Base-by-base conservation (phyloP, 2,888 invertebrate genomes). In the Amblyteles armatorius region DNA sequence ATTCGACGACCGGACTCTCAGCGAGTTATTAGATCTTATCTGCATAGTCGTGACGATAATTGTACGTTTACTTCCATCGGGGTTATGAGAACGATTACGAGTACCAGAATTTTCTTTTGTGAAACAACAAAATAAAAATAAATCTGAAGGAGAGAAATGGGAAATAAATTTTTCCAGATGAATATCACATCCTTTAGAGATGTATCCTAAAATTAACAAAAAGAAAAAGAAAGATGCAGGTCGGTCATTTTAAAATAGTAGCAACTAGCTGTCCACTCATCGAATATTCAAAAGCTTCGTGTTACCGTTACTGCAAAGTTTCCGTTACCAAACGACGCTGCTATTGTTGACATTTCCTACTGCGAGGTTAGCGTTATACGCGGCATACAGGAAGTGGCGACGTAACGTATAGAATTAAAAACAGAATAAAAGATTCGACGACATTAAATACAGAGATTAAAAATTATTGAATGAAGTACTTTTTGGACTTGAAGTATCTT, bases 401-500 rank as follows among this genome's bases (percentile, higher is more conserved):
- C 60, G 60, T 60, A 29, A 60, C 26, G 5, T 29, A 13, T 60
- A 5, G 13, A 13, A 55, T 60, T 60, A 9, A 2, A 7, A 60
- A 29, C 26, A 26, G 26, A 60, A 60, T 13, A 60, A 13, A 11
- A 26, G 9, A 57, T 11, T 19, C 22, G 26, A 29, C 60, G 11
- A 60, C 13, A 16, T 29, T 60, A 13, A 60, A 29, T 26, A 13
- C 26, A 60, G 19, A 19, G 9, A 16, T n/a, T 13, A 13, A 50
- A n/a, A 19, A 22, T 19, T 9, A 19, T 55, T 55, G 1, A 55
- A 55, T 22, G 89, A 3, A 92, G 6, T 0, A 33, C 29, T 26
- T 29, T 29, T 29, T 29, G 29, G 3, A 29, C 29, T 29, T 29
- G 29, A 29, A 29, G 29, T 3, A 29, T 29, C 3, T 29, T 29